Base-by-base conservation (phyloP, 2,113 vertebrate species). In the Platycercus adscitus region DNA sequence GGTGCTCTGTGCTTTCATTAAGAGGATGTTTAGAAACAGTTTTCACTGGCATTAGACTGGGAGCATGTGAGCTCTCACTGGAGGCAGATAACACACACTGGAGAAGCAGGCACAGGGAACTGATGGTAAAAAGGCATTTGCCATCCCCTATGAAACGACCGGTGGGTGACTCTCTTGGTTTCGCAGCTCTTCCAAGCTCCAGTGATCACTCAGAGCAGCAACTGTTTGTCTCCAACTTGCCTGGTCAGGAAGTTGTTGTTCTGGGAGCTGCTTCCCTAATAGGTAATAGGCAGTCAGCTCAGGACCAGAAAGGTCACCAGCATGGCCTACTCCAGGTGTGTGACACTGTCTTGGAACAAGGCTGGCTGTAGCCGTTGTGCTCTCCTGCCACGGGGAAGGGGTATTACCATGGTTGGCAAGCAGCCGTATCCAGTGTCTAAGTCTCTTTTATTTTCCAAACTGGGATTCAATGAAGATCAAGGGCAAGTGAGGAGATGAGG, bases 1-100 rank as follows among this genome's bases (percentile, higher is more conserved):
- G 90, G 88, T 96, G 93, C 76, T 95, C 97, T 97, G 96, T 97
- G 96, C 89, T 97, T 97, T 97, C 94, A 81, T 77, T 89, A 89
- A 94, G 63, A 97, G 95, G 97, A 94, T 97, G 96, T 91, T 58
- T 81, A 96, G 97, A 96, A 97, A 96, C 91, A 97, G 97, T 97
- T 89, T 93, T 97, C 60, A 63, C 46, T 97, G 97, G 95, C 80
- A 93, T 96, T 78, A 78, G 49, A 78, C 58, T 71, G 77, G 87
- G 93, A 97, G 91, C 79, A 16, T 37, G 56, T 93, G 80, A 92
- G 79, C 87, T 92, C 94, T 91, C 85, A 52, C 87, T 91, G 89
- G 79, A 94, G 91, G 89, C 76, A 1, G 11, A 2, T 26, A 89
- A 81, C 91, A 91, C 89, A 89, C 86, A 78, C 69, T 60, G 76